Percentiles rank a stretch among this genome's conserved stretches.
These are phyloP conservation scores for Andrena marginata DNA, from an alignment of 2,888 invertebrate genomes.

Conservation along the genomic window DNA sequence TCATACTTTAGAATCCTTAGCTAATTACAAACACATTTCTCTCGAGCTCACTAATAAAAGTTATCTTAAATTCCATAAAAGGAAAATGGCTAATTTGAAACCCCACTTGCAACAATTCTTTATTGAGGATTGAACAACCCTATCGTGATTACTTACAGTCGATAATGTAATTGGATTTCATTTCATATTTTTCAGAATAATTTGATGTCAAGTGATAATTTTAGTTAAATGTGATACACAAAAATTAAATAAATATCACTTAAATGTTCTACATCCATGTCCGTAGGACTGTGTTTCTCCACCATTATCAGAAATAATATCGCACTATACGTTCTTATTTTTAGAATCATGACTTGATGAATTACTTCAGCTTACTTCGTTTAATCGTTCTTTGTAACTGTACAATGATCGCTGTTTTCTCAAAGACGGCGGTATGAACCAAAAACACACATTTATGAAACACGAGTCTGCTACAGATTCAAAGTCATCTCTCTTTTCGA, in stretches of 20 bases:
- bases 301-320: background rate
- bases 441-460: constrained; percentile 90
- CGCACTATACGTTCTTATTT: background rate
- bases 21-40: background rate
- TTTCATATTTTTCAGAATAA: background rate
- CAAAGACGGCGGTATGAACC: constrained; percentile 88
- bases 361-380: constrained; percentile 81
- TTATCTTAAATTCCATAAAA: background rate
- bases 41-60: background rate
- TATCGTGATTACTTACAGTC: background rate
- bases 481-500: constrained; percentile 83
- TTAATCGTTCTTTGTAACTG: constrained; percentile 82
- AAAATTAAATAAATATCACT: background rate
- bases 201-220: background rate
- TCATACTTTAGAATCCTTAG: background rate
- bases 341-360: background rate
- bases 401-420: constrained; percentile 69
- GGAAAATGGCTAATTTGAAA: background rate
- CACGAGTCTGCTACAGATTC: constrained; percentile 86
- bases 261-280: background rate
- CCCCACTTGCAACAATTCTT: background rate
- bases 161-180: background rate
- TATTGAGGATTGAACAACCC: background rate
- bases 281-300: background rate
- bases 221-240: background rate